Evolutionary conservation across 2,797 vertebrate species (phyloP).

Genomic region (Melanotaenia parkinsoni): DNA sequence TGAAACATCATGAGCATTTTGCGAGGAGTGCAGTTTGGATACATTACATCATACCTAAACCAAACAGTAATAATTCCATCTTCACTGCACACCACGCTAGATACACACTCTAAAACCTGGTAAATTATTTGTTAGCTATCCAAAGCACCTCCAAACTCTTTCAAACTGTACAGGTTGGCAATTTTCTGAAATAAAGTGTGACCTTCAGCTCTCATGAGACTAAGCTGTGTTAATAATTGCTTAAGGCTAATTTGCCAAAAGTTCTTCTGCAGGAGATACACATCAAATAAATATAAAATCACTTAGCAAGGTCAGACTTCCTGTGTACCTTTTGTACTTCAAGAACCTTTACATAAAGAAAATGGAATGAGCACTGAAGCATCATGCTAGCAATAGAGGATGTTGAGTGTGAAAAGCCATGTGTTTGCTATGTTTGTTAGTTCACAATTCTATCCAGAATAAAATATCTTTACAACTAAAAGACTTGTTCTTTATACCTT

Average conservation of each 20-base stretch:
- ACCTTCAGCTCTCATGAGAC: conserved; percentile 59
- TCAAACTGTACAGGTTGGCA: conserved; percentile 26
- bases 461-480: neutral
- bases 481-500: neutral
- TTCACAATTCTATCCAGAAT: neutral
- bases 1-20: conserved; percentile 68
- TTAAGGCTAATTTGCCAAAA: conserved; percentile 42
- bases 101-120: conserved; percentile 46
- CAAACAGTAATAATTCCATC: conserved; percentile 46
- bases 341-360: neutral
- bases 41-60: conserved; percentile 53
- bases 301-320: conserved; percentile 45
- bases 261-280: conserved; percentile 25
- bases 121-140: conserved; percentile 20
- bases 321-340: neutral
- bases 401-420: neutral
- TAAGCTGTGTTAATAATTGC: conserved; percentile 23
- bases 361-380: neutral
- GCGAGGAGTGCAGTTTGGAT: conserved; percentile 41
- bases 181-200: conserved; percentile 40
- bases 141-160: conserved; percentile 34
- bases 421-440: neutral
- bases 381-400: neutral
- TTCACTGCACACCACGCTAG: neutral
- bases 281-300: conserved; percentile 45